Evolutionary conservation across 2,113 vertebrate species (phyloP).

Genomic region (Heterotilapia buettikoferi): DNA sequence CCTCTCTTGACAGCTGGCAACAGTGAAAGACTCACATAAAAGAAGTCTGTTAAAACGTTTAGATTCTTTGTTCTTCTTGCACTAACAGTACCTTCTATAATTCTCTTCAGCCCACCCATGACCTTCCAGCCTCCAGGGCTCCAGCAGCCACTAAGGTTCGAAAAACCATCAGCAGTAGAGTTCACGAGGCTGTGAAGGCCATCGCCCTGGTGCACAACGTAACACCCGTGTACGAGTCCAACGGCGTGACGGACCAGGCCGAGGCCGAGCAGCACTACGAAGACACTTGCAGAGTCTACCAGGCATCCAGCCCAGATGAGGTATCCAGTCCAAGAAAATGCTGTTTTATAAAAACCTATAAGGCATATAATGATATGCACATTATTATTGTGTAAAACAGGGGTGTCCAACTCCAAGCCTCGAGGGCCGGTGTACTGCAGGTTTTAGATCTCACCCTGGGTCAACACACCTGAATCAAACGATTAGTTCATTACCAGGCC

Average conservation of each 20-base stretch:
- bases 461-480: not conserved
- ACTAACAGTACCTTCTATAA: not conserved
- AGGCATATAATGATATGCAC: not conserved
- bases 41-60: not conserved
- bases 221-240: slow-evolving; percentile 91
- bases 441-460: not conserved
- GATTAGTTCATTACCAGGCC: rapidly evolving
- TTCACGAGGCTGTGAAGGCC: slow-evolving; percentile 94
- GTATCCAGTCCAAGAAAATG: slow-evolving; percentile 50
- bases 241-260: slow-evolving; percentile 90
- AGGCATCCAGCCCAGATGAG: slow-evolving; percentile 96
- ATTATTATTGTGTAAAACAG: not conserved
- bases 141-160: slow-evolving; percentile 87
- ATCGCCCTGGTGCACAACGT: slow-evolving; percentile 96
- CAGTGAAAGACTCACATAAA: not conserved
- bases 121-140: slow-evolving; percentile 80
- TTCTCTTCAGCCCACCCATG: slow-evolving; percentile 77
- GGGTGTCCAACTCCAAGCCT: not conserved
- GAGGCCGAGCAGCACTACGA: slow-evolving; percentile 95
- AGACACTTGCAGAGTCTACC: slow-evolving; percentile 93
- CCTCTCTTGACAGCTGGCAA: not conserved
- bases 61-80: not conserved
- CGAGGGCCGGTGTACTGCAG: not conserved
- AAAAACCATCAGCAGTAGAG: slow-evolving; percentile 93
- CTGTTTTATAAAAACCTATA: rapidly evolving